Evolutionary conservation across 2,888 invertebrate genomes (phyloP), one percentile per base, ranked within the genome.

Genomic region (Sphaerophoria rueppellii): DNA sequence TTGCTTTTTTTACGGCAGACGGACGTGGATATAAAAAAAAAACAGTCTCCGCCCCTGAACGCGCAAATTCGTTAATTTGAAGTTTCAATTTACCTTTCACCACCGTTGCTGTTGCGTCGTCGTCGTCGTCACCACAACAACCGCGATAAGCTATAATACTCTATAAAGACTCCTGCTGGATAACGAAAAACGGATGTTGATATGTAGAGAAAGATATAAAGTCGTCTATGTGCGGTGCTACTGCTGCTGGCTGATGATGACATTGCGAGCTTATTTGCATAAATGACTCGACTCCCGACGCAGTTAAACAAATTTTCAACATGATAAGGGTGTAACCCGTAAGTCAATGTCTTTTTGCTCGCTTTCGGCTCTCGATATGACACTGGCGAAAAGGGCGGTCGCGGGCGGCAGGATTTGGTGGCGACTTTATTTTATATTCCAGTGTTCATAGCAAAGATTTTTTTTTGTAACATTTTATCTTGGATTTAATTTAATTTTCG

Each of bases 251-350:
- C 80, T 81, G 85, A 81, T 85, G 85, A 81, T 81, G 85, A 85
- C 85, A 85, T 81, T 74, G 55, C 81, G 76, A 57, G 81, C 81
- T 85, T 85, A 86, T 86, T 86, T 86, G 86, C 86, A 86, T 86
- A 86, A 86, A 86, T 82, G 86, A 86, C 77, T 82, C 82, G 82
- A 71, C 86, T 83, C 76, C 67, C n/a, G 76, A 82, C 81, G 78
- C 80, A 87, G 83, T 83, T 87, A 75, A 83, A 87, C 87, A 87
- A 87, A 87, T 87, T 85, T 81, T 58, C 78, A 60, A 87, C 87
- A 87, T 81, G 87, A 85, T 87, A 87, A 87, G 87, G 87, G 87
- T 87, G 87, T 87, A 87, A 87, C 87, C 78, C 87, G 78, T 86
- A 86, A 86, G 82, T 86, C 86, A 86, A 86, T 86, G 82, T 85